Conservation (phyloP, 2,797 vertebrate genomes). For the Psittacula derbiana region DNA sequence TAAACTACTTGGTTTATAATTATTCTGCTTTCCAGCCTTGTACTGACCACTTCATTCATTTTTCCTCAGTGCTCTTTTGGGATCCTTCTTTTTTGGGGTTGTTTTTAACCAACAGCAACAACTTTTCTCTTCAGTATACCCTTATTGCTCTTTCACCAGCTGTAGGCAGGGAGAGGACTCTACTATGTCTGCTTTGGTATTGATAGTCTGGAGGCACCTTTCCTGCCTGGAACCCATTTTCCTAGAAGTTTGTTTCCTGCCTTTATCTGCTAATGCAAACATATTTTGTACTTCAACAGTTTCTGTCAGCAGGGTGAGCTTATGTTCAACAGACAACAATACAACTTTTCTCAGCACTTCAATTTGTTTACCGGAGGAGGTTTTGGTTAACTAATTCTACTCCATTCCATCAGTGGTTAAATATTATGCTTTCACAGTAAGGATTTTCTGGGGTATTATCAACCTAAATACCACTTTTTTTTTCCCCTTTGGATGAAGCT, state of each 20-base stretch:
- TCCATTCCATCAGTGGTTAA: neutral
- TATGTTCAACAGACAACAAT: neutral
- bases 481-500: neutral
- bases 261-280: neutral
- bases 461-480: neutral
- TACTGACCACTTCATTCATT: neutral
- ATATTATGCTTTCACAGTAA: neutral
- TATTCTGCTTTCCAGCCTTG: neutral
- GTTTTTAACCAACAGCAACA: neutral
- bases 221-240: neutral
- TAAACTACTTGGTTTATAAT: neutral
- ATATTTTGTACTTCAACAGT: neutral
- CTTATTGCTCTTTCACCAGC: neutral
- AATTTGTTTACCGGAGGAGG: neutral
- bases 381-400: neutral
- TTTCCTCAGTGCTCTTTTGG: neutral
- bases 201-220: neutral
- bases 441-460: neutral
- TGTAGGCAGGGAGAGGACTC: neutral
- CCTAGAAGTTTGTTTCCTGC: neutral
- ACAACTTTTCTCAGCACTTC: neutral
- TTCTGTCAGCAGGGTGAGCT: neutral
- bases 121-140: neutral
- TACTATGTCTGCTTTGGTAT: neutral
- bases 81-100: too few species aligned